A percentile compares a stretch with the other conserved stretches of the same genome.
Conservation (phyloP, 2,888 invertebrate species). For the Oxytorus armatus region DNA sequence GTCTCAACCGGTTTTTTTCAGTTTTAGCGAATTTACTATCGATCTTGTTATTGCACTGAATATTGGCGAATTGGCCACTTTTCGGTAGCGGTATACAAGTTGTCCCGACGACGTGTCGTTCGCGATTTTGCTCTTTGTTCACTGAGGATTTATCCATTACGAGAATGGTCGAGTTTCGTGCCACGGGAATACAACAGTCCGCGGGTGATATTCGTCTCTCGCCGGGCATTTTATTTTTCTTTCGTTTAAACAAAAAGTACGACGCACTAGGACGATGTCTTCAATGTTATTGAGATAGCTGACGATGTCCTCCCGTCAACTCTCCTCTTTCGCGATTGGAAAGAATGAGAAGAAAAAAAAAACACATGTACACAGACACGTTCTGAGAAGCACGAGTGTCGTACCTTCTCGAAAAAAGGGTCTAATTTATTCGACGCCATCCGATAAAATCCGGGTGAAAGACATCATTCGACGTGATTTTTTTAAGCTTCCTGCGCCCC, state of each 20-base stretch:
- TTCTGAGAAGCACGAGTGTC: not conserved
- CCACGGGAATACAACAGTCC: conserved; percentile 29
- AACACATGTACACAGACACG: not conserved
- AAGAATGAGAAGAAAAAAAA: not conserved
- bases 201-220: conserved; percentile 57
- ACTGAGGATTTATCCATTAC: conserved; percentile 44
- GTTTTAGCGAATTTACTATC: conserved; percentile 80
- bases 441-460: not conserved
- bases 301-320: not conserved
- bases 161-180: conserved; percentile 16
- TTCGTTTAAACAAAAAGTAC: not conserved
- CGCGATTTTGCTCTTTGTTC: conserved; percentile 25
- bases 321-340: too few species aligned
- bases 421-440: not conserved
- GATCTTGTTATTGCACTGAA: conserved; percentile 62
- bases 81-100: conserved; percentile 77
- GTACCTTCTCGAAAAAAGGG: not conserved
- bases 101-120: conserved; percentile 30
- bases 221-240: conserved; percentile 60
- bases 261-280: not conserved
- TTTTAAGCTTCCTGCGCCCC: not conserved
- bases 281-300: not conserved
- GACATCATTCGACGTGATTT: not conserved
- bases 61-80: conserved; percentile 67
- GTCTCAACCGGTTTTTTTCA: conserved; percentile 79